phyloP scores from a whole-genome alignment of 53 echinoderm and acorn worm genomes.

The Patiria pectinifera region DNA sequence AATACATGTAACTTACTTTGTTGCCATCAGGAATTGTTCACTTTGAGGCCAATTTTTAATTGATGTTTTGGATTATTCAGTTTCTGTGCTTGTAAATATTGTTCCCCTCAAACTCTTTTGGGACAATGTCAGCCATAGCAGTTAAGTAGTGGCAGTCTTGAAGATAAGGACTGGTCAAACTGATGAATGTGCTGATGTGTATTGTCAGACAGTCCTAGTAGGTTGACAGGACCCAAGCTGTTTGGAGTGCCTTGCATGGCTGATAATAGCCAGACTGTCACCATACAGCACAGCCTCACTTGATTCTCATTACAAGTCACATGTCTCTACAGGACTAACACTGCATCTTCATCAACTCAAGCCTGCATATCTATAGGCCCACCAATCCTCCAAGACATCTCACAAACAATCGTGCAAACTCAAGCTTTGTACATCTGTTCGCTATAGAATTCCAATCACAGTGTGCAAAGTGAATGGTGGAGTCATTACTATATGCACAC shows the following conservation, averaged over 20 bases:
- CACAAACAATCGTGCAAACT: not conserved
- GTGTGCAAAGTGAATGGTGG: no score
- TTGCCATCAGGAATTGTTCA: no score
- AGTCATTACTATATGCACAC: no score
- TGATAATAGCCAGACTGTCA: conserved; percentile 61
- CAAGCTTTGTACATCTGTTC: not conserved
- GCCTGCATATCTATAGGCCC: not conserved
- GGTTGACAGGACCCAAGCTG: conserved; percentile 34
- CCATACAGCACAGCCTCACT: conserved; percentile 29
- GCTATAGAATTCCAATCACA: no score
- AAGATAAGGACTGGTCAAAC: conserved; percentile 37
- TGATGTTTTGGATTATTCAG: no score
- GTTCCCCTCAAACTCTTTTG: not conserved
- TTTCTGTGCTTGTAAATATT: not conserved
- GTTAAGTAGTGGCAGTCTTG: conserved; percentile 10
- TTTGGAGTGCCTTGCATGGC: conserved; percentile 37
- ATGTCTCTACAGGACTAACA: conserved; percentile 30
- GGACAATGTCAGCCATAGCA: not conserved
- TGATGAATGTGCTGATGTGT: conserved; percentile 59
- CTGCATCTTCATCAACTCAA: conserved; percentile 22
- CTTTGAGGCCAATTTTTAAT: no score
- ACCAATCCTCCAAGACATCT: not conserved
- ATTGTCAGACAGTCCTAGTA: conserved; percentile 50
- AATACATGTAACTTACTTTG: no score
- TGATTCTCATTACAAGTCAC: conserved; percentile 49